Percentiles rank a stretch among this genome's conserved stretches.
Conservation (phyloP, 1,140 invertebrate genomes). For the Dermatophagoides farinae region DNA sequence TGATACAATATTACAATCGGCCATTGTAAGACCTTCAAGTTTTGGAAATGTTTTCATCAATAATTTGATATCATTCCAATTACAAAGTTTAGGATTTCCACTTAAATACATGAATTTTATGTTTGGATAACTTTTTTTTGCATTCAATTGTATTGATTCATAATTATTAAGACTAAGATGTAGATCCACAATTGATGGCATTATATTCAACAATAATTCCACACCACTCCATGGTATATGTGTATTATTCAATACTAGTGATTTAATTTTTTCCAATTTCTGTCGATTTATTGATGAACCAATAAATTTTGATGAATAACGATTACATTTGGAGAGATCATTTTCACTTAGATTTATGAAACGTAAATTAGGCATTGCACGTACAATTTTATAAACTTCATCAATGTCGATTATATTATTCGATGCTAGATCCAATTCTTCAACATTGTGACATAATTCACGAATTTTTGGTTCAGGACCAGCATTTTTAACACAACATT, state of each 20-base stretch:
- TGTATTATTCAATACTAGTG: constrained; percentile 65
- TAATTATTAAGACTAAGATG: constrained; percentile 66
- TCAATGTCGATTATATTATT: constrained; percentile 64
- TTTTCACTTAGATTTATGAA: constrained; percentile 83
- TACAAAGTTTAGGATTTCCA: constrained; percentile 43
- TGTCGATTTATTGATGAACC: neutral
- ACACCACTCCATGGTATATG: constrained; percentile 58
- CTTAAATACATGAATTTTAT: constrained; percentile 39
- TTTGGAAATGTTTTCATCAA: constrained; percentile 53
- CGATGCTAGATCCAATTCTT: constrained; percentile 70
- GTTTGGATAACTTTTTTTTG: constrained; percentile 33
- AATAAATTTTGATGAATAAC: neutral
- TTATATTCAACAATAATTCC: constrained; percentile 44
- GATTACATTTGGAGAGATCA: constrained; percentile 29
- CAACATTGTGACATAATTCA: constrained; percentile 58
- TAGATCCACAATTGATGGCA: constrained; percentile 52
- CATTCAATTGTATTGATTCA: constrained; percentile 39
- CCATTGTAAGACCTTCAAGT: constrained; percentile 56
- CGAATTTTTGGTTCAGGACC: constrained; percentile 29
- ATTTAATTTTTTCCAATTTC: constrained; percentile 32
- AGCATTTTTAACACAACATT: constrained; percentile 18
- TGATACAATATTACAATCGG: constrained; percentile 54
- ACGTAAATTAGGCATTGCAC: constrained; percentile 60
- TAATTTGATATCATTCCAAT: constrained; percentile 60
- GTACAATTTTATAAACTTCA: constrained; percentile 62